A percentile compares a stretch with the other conserved stretches of the same genome.
These are phyloP conservation scores for Apolygus lucorum DNA, from an alignment of 1,140 invertebrate genomes.

Conservation along the genomic window DNA sequence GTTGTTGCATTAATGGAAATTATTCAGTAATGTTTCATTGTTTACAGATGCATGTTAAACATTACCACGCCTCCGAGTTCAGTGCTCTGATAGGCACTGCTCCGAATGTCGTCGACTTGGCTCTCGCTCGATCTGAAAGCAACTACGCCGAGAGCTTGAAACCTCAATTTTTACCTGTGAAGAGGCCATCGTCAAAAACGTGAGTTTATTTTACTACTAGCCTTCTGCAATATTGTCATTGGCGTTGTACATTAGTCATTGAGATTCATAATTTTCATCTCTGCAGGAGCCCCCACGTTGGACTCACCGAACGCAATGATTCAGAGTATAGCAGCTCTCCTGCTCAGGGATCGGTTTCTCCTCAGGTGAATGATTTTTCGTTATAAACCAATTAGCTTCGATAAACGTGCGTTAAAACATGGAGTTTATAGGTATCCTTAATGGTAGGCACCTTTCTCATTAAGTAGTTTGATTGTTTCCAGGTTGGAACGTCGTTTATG, in stretches of 20 bases:
- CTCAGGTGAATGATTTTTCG: not conserved
- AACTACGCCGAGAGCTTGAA: conserved; percentile 4
- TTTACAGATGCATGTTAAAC: conserved; percentile 73
- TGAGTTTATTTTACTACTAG: no score
- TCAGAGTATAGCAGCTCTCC: conserved; percentile 6
- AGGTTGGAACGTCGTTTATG: not conserved
- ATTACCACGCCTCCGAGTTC: conserved; percentile 76
- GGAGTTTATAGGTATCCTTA: no score
- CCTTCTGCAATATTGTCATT: no score
- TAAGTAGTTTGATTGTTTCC: not conserved
- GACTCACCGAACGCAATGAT: not conserved
- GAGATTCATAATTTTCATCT: no score
- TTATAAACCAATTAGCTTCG: no score
- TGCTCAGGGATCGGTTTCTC: not conserved
- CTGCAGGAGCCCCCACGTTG: conserved; percentile 6
- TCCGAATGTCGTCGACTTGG: conserved; percentile 75
- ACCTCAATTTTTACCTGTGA: not conserved
- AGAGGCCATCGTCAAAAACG: conserved; percentile 13
- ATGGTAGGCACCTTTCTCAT: no score
- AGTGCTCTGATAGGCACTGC: conserved; percentile 63
- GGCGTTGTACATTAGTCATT: no score
- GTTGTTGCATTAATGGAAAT: conserved; percentile 1
- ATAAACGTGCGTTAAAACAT: no score
- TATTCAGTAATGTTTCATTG: no score
- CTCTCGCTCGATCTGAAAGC: conserved; percentile 47